These are phyloP conservation scores for Beaufortia kweichowensis DNA, from an alignment of 2,113 vertebrate species.

Conservation along the genomic window DNA sequence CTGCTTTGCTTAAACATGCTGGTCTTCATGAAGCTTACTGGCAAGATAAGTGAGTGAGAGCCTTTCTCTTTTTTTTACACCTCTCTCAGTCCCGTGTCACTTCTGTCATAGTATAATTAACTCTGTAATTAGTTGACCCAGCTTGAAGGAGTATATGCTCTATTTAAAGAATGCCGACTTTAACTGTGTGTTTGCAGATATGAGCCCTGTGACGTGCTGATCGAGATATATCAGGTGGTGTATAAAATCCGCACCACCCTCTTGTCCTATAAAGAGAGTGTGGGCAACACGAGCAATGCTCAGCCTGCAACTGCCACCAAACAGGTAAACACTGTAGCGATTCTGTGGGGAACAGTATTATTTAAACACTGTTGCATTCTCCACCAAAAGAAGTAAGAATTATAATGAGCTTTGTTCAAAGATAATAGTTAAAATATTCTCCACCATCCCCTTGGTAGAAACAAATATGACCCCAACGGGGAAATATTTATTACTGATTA, in stretches of 20 bases:
- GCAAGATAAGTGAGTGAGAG: conserved; percentile 71
- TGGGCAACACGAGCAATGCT: conserved; percentile 53
- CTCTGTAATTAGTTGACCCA: conserved; percentile 25
- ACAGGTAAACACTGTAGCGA: conserved; percentile 66
- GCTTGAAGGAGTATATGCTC: conserved; percentile 6
- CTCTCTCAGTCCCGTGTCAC: not conserved
- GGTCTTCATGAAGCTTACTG: conserved; percentile 74
- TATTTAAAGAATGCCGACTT: conserved; percentile 26
- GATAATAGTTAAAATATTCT: too few relatives aligned
- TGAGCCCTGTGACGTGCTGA: conserved; percentile 74
- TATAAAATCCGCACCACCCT: conserved; percentile 76
- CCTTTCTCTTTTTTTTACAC: not conserved
- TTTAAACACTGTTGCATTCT: too few relatives aligned
- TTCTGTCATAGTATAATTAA: conserved; percentile 15
- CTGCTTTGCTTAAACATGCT: conserved; percentile 77
- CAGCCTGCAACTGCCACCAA: conserved; percentile 62
- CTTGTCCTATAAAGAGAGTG: conserved; percentile 71
- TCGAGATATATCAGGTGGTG: conserved; percentile 75
- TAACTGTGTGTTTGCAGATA: conserved; percentile 65
- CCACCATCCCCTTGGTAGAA: too few relatives aligned
- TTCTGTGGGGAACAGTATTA: too few relatives aligned
- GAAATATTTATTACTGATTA: too few relatives aligned
- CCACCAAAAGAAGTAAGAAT: too few relatives aligned
- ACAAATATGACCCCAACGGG: too few relatives aligned
- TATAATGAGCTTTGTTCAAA: too few relatives aligned